Evolutionary conservation across 1,140 invertebrate genomes (phyloP), one percentile per base, ranked within the genome.

Genomic region (Neotoxoptera formosana): DNA sequence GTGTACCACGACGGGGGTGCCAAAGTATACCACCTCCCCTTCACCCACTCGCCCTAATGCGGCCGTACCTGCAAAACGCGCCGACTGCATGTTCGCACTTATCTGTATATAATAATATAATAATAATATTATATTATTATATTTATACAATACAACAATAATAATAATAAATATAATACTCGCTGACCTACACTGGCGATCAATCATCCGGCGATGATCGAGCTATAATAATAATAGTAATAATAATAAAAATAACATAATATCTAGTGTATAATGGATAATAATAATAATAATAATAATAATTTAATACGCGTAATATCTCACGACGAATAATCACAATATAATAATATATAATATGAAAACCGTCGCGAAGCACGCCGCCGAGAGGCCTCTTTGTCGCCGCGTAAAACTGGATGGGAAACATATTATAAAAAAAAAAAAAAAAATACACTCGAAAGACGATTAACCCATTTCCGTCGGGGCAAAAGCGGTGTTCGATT

Each of bases 401-500:
- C 60, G n/a, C 60, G n/a, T 76, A 41, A 84, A 23, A 45, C 83
- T 21, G 34, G 7, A 9, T 3, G 23, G 41, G 83, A 36, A 6
- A 23, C 2, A 23, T 20, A n/a, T n/a, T n/a, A n/a, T n/a, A n/a
- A n/a, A n/a, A n/a, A 25, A 0, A 4, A 41, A 47, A 8, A 88
- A 53, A 89, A 53, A 89, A 88, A 51, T 8, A 9, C 47, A 9
- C 87, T 89, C 34, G 87, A 89, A 89, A 89, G 87, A 89, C 87
- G 87, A 89, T 89, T 89, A 89, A 89, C 87, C 87, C 34, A 89
- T 89, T 89, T 53, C 87, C 86, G 86, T 88, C n/a, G 86, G 25
- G 25, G 41, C 25, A 87, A 30, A 41, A 45, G 25, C n/a, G 25
- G 17, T 7, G 45, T 88, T 51, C 48, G 87, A 53, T 89, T 89